phyloP scores from a whole-genome alignment of 2,888 invertebrate species.

The Drosophila tanythrix region DNA sequence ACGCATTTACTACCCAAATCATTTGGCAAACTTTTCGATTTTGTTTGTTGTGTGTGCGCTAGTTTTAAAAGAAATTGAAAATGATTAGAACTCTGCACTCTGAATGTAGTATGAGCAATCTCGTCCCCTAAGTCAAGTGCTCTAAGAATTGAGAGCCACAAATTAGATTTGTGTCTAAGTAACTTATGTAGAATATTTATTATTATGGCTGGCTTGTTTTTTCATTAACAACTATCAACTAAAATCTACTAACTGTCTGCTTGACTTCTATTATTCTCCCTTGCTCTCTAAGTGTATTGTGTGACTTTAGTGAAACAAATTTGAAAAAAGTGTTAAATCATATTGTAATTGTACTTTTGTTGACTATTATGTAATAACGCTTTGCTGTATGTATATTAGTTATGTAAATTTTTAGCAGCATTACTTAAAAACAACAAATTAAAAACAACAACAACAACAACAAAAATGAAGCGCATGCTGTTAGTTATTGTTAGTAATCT shows the following conservation, averaged over 20 bases:
- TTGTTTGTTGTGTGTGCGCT: constrained; percentile 77
- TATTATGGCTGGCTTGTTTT: constrained; percentile 58
- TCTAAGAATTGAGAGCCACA: constrained; percentile 16
- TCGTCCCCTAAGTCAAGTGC: constrained; percentile 35
- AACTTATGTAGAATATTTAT: constrained; percentile 24
- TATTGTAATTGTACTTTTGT: constrained; percentile 78
- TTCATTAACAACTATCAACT: constrained; percentile 25
- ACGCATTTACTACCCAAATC: constrained; percentile 49
- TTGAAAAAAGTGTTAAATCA: constrained; percentile 43
- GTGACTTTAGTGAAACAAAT: constrained; percentile 44
- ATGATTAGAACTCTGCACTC: constrained; percentile 16
- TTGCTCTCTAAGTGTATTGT: constrained; percentile 30
- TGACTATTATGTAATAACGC: constrained; percentile 82
- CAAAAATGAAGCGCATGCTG: constrained; percentile 55
- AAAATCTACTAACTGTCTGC: constrained; percentile 43
- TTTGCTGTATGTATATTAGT: constrained; percentile 79
- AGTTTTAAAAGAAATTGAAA: constrained; percentile 39
- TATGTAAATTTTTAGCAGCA: constrained; percentile 71
- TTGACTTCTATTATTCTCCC: constrained; percentile 50
- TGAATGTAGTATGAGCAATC: constrained; percentile 60
- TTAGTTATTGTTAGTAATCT: constrained; percentile 79
- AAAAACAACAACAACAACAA: constrained; percentile 46
- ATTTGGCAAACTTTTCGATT: constrained; percentile 60
- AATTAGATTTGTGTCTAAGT: constrained; percentile 67
- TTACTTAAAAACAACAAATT: constrained; percentile 31